These are phyloP conservation scores for Meteorus colon DNA, from an alignment of 2,888 invertebrate genomes.

Conservation along the genomic window DNA sequence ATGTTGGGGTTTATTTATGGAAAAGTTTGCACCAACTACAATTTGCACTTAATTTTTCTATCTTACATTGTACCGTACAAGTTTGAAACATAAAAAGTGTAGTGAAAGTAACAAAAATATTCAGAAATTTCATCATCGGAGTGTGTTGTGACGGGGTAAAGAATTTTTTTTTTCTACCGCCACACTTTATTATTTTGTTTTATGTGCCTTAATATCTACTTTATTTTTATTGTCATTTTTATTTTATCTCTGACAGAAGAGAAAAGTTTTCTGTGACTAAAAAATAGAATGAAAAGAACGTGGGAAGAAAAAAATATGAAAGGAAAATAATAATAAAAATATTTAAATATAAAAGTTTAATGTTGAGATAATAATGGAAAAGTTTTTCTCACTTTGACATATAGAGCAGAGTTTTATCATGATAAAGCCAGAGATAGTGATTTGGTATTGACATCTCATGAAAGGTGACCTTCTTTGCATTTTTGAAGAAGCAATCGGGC, in stretches of 20 bases:
- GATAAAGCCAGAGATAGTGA: constrained; percentile 93
- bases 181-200: neutral
- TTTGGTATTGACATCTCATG: constrained; percentile 97
- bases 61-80: neutral
- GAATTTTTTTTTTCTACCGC: constrained; percentile 17
- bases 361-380: neutral
- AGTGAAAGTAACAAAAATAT: constrained; percentile 3
- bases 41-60: neutral
- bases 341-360: constrained; percentile 5
- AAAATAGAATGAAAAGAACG: neutral
- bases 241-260: neutral
- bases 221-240: constrained; percentile 1
- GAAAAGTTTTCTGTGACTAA: neutral
- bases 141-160: neutral
- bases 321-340: neutral
- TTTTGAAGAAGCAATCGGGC: constrained; percentile 95
- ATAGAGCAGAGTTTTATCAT: constrained; percentile 92
- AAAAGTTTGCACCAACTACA: neutral
- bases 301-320: neutral
- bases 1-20: neutral
- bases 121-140: neutral
- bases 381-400: constrained; percentile 86
- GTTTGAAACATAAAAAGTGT: neutral
- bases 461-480: constrained; percentile 93
- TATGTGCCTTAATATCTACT: neutral